phyloP scores from a whole-genome alignment of 2,888 invertebrate genomes.

The Ichneumon xanthorius region DNA sequence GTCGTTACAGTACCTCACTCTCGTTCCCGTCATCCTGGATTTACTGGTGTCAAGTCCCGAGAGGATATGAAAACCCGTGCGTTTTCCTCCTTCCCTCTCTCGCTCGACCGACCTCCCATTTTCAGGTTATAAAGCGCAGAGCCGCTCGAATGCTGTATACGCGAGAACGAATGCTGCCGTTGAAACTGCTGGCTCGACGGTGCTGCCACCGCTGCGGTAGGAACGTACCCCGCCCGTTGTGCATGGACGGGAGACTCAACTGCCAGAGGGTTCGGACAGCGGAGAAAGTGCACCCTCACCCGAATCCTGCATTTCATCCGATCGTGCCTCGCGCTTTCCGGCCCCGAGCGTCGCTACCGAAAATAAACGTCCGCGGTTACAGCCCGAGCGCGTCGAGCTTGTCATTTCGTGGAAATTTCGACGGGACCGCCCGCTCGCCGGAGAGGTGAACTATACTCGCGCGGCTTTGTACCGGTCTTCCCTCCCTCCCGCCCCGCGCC shows the following conservation, averaged over 20 bases:
- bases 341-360: constrained; percentile 22
- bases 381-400: constrained; percentile 39
- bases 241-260: neutral
- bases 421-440: constrained; percentile 22
- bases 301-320: constrained; percentile 43
- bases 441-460: constrained; percentile 14
- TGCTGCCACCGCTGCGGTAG: neutral
- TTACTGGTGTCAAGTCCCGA: constrained; percentile 24
- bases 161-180: constrained; percentile 1
- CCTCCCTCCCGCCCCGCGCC: neutral
- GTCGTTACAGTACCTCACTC: neutral
- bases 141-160: constrained; percentile 9
- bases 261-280: neutral
- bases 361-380: constrained; percentile 45
- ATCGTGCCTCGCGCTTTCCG: constrained; percentile 40
- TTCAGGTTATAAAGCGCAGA: constrained; percentile 54
- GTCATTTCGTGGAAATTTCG: constrained; percentile 49
- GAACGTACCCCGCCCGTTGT: neutral
- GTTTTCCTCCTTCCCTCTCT: constrained; percentile 1
- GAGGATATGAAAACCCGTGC: constrained; percentile 35
- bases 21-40: constrained; percentile 16
- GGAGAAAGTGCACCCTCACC: constrained; percentile 16
- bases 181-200: neutral
- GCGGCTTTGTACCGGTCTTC: constrained; percentile 34
- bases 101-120: constrained; percentile 40